Evolutionary conservation across 2,888 invertebrate species (phyloP).

Genomic region (Drosophila nr. medialis): DNA sequence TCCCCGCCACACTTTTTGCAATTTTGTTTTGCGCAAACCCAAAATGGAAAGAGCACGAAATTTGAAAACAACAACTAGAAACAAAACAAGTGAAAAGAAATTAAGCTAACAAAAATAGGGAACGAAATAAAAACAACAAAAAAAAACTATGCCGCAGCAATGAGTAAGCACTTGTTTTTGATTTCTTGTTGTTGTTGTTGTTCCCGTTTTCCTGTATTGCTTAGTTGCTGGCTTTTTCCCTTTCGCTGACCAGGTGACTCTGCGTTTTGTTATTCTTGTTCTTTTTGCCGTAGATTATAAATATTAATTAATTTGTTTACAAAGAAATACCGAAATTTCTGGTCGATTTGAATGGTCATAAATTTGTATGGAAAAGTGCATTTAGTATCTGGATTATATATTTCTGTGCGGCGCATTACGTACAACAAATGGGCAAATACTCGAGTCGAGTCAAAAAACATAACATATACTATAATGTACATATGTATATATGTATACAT

Average conservation of each 20-base stretch:
- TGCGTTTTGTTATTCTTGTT: constrained; percentile 28
- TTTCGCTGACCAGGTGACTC: constrained; percentile 45
- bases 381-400: constrained; percentile 53
- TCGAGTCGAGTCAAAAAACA: neutral
- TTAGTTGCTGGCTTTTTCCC: constrained; percentile 26
- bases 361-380: constrained; percentile 57
- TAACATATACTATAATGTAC: neutral
- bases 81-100: constrained; percentile 5
- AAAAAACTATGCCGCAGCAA: constrained; percentile 48
- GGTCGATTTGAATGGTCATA: constrained; percentile 46
- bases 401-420: constrained; percentile 31
- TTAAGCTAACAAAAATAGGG: constrained; percentile 14
- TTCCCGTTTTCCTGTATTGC: constrained; percentile 23
- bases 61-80: constrained; percentile 11
- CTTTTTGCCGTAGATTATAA: constrained; percentile 52
- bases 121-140: constrained; percentile 22
- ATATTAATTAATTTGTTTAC: constrained; percentile 77
- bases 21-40: constrained; percentile 45
- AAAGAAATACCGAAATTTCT: constrained; percentile 52
- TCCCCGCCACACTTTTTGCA: constrained; percentile 38
- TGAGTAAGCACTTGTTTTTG: constrained; percentile 34
- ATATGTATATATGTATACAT: too few species aligned
- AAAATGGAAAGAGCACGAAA: constrained; percentile 19
- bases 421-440: constrained; percentile 5
- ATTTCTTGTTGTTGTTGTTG: constrained; percentile 29